phyloP scores from a whole-genome alignment of 2,797 vertebrate species.

The Oryzias dopingdopingensis region DNA sequence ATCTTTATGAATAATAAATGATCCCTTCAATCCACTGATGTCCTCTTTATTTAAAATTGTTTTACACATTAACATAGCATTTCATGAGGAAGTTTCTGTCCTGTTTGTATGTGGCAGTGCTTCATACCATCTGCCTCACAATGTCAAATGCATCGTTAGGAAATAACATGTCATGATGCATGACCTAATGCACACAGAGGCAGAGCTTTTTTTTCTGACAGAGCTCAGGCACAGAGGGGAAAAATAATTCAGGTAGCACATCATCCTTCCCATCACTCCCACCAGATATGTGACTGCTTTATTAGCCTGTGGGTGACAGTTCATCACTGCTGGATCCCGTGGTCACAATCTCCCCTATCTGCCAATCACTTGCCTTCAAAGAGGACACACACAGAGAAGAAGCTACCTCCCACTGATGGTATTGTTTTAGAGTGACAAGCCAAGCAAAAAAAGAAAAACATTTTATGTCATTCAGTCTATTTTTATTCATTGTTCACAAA shows the following conservation, averaged over 20 bases:
- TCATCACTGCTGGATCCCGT: constrained; percentile 38
- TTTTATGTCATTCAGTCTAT: constrained; percentile 26
- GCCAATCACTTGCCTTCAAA: constrained; percentile 43
- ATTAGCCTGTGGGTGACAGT: constrained; percentile 55
- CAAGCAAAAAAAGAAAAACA: constrained; percentile 31
- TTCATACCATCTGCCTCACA: neutral
- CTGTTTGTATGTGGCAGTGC: neutral
- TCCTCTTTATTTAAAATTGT: no score
- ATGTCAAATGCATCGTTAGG: constrained; percentile 11
- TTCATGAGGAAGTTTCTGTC: no score
- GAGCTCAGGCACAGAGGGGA: constrained; percentile 9
- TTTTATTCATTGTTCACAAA: constrained; percentile 30
- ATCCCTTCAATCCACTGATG: no score
- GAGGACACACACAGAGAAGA: constrained; percentile 31
- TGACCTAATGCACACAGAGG: constrained; percentile 8
- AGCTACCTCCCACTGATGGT: constrained; percentile 27
- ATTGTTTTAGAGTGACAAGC: constrained; percentile 44
- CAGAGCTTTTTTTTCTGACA: constrained; percentile 9
- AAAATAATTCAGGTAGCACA: constrained; percentile 33
- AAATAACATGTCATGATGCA: constrained; percentile 7
- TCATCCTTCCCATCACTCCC: constrained; percentile 12
- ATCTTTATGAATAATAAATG: no score
- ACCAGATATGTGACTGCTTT: constrained; percentile 35
- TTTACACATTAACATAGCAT: no score
- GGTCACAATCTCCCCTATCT: constrained; percentile 46